Base-by-base conservation (phyloP, 2,888 invertebrate species). In the Gnatocerus cornutus region DNA sequence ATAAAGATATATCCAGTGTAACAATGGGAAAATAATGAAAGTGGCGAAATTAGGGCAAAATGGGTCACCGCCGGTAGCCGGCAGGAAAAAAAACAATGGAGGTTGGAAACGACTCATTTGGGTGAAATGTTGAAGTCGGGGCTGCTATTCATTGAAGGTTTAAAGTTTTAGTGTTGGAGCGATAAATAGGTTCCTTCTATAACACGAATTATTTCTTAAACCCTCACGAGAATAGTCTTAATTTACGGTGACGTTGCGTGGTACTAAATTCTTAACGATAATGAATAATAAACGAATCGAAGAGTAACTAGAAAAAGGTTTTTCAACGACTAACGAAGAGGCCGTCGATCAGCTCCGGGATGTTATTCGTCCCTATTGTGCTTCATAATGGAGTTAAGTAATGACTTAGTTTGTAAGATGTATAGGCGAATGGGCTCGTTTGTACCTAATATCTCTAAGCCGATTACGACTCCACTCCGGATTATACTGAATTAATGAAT, bases 401-500 rank as follows among this genome's bases (percentile, higher is more conserved):
- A 69, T 71, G 73, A 68, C 67, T 67, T 63, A 64, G 64, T 67
- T 66, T 69, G 59, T 62, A 63, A 69, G 72, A 72, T 65, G 62
- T 72, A 72, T 72, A 63, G 73, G 64, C 71, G 71, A 73, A 71
- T 63, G 64, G 71, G 53, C 65, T 68, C 71, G 69, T 73, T 73
- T 73, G 73, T 71, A 71, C 71, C 69, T 73, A 73, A 73, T 73
- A 70, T 73, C 73, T 67, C 66, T 73, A 73, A 73, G 69, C 69
- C 69, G 73, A 73, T 73, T 73, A 73, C 64, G 59, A 63, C 63
- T 66, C 69, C 67, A 41, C 58, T 69, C 63, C 41, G 63, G 71
- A 64, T 71, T 69, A 73, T 58, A 70, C 71, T 58, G 70, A 71
- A 73, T 73, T 73, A 73, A 71, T 69, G 71, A 68, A 73, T 69